phyloP scores from a whole-genome alignment of 92 coral and sea anemone genomes.

The Plumapathes pennacea region DNA sequence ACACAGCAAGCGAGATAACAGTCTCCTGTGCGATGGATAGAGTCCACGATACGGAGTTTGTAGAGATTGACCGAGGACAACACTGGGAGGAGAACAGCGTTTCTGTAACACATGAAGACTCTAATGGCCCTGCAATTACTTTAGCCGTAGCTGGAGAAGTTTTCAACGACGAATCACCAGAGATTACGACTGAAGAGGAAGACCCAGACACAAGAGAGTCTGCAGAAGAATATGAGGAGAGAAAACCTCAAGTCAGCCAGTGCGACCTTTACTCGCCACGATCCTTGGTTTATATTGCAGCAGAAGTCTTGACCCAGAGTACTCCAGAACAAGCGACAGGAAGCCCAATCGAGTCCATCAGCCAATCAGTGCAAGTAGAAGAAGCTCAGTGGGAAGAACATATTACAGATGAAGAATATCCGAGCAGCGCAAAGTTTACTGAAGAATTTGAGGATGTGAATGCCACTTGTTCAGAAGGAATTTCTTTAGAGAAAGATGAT shows the following conservation, averaged over 20 bases:
- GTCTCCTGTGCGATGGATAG: no score
- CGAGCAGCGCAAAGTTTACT: slow-evolving; percentile 45
- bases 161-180: slow-evolving; percentile 23
- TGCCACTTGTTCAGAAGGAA: slow-evolving; percentile 11
- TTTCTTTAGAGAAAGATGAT: neutral
- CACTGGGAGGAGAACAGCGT: no score
- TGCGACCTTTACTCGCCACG: slow-evolving; percentile 38
- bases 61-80: no score
- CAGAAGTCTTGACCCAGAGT: slow-evolving; percentile 45
- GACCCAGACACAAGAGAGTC: slow-evolving; percentile 16
- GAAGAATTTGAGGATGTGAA: slow-evolving; percentile 49
- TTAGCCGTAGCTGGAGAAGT: slow-evolving; percentile 23
- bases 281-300: slow-evolving; percentile 56
- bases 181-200: slow-evolving; percentile 27
- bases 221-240: slow-evolving; percentile 28
- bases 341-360: no score
- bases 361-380: no score
- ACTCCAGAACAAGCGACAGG: no score
- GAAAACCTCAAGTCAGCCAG: slow-evolving; percentile 6
- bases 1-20: no score
- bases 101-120: no score
- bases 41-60: no score
- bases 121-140: no score
- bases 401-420: slow-evolving; percentile 23
- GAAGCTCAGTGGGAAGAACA: slow-evolving; percentile 23